Evolutionary conservation across 2,888 invertebrate genomes (phyloP).

Genomic region (Apamea monoglypha): DNA sequence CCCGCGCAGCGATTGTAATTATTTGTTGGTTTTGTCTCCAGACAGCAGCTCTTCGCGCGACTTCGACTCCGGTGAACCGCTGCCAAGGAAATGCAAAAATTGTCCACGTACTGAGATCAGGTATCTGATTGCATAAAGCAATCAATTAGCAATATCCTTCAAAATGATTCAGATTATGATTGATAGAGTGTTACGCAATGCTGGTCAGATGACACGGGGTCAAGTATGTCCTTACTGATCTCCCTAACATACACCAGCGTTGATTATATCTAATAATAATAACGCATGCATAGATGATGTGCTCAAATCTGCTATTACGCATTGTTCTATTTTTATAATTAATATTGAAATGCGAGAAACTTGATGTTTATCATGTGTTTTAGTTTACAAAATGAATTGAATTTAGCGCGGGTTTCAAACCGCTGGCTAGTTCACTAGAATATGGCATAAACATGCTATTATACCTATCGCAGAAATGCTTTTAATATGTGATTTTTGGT

Average conservation of each 20-base stretch:
- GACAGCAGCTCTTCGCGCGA: slow-evolving; percentile 64
- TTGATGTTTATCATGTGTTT: not conserved
- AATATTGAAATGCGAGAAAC: slow-evolving; percentile 13
- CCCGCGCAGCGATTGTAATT: slow-evolving; percentile 67
- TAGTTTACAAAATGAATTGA: not conserved
- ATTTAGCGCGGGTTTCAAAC: slow-evolving; percentile 49
- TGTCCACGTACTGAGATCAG: slow-evolving; percentile 75
- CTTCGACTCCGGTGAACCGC: slow-evolving; percentile 41
- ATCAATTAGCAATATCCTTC: not conserved
- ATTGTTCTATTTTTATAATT: slow-evolving; percentile 6
- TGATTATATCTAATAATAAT: not conserved
- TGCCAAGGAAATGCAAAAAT: slow-evolving; percentile 75
- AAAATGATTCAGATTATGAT: not conserved
- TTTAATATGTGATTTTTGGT: slow-evolving; percentile 6
- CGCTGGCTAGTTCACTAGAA: slow-evolving; percentile 30
- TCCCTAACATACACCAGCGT: not conserved
- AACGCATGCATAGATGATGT: slow-evolving; percentile 27
- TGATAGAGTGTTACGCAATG: not conserved
- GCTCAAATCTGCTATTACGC: slow-evolving; percentile 26
- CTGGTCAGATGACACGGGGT: slow-evolving; percentile 21
- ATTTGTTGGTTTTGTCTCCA: slow-evolving; percentile 70
- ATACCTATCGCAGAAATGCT: slow-evolving; percentile 4
- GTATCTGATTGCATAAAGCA: slow-evolving; percentile 58
- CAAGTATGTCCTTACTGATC: slow-evolving; percentile 20
- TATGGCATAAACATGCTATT: slow-evolving; percentile 20